Conservation (phyloP, 2,888 invertebrate species). For the Capitulum mitella region DNA sequence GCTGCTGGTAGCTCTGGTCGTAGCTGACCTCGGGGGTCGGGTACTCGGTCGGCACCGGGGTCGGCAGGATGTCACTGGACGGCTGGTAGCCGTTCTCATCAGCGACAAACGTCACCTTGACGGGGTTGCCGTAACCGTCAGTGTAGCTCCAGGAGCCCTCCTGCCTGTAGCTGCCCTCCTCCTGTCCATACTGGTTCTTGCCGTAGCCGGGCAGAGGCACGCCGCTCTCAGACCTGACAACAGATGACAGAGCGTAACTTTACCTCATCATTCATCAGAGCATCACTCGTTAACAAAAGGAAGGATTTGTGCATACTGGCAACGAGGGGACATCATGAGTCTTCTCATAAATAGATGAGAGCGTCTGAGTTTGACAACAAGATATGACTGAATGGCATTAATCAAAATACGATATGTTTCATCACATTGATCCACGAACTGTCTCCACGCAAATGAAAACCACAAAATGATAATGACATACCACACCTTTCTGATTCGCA, state of each 20-base stretch:
- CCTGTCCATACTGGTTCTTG: background rate
- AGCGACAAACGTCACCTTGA: background rate
- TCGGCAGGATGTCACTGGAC: background rate
- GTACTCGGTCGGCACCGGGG: background rate
- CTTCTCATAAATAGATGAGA: no score
- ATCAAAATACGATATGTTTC: no score
- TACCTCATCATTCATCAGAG: no score
- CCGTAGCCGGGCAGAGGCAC: background rate
- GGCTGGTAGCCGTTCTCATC: background rate
- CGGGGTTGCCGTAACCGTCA: background rate
- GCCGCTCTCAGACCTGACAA: background rate
- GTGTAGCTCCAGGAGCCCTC: slow-evolving; percentile 1
- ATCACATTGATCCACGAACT: no score
- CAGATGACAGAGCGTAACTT: no score
- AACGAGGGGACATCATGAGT: no score
- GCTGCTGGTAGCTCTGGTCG: background rate
- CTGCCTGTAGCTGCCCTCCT: background rate
- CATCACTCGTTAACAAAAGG: no score
- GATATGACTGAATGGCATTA: no score
- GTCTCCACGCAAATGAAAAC: no score
- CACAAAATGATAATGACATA: no score
- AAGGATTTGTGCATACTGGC: no score
- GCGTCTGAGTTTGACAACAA: no score
- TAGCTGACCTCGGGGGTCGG: background rate
- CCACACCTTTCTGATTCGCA: background rate